These are phyloP conservation scores for Conistra vaccinii DNA, from an alignment of 2,888 invertebrate species.

Conservation along the genomic window DNA sequence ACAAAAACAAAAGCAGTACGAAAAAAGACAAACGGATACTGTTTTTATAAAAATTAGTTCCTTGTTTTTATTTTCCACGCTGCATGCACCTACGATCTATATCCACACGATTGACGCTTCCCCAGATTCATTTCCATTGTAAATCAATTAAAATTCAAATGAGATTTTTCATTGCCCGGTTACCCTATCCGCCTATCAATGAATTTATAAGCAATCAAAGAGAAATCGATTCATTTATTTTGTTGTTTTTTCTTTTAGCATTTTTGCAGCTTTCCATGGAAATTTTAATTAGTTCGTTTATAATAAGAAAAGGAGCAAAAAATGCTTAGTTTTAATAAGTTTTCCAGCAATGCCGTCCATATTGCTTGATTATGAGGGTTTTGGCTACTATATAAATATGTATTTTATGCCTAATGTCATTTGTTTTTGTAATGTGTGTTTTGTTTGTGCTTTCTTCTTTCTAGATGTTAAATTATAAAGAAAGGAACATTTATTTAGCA, in stretches of 20 bases:
- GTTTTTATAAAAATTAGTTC: constrained; percentile 19
- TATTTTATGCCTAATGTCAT: no score
- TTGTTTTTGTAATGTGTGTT: no score
- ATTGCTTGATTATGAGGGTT: no score
- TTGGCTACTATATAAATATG: no score
- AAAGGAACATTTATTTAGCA: no score
- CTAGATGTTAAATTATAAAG: no score
- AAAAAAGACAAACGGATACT: background rate
- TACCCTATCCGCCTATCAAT: constrained; percentile 59
- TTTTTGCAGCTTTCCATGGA: background rate
- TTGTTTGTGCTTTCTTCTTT: no score
- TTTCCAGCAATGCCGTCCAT: background rate
- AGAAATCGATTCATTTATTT: constrained; percentile 40
- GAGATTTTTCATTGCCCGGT: constrained; percentile 69
- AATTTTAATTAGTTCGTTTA: background rate
- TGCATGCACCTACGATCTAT: constrained; percentile 36
- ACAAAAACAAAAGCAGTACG: background rate
- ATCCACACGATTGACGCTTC: constrained; percentile 46
- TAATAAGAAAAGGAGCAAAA: background rate
- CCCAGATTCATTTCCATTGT: constrained; percentile 69
- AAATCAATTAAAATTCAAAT: constrained; percentile 78
- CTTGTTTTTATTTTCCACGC: constrained; percentile 12
- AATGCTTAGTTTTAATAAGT: background rate
- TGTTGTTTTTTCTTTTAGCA: constrained; percentile 24
- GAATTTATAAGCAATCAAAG: constrained; percentile 60